Base-by-base conservation (phyloP, 2,888 invertebrate species). In the Reticulitermes lucifugus region DNA sequence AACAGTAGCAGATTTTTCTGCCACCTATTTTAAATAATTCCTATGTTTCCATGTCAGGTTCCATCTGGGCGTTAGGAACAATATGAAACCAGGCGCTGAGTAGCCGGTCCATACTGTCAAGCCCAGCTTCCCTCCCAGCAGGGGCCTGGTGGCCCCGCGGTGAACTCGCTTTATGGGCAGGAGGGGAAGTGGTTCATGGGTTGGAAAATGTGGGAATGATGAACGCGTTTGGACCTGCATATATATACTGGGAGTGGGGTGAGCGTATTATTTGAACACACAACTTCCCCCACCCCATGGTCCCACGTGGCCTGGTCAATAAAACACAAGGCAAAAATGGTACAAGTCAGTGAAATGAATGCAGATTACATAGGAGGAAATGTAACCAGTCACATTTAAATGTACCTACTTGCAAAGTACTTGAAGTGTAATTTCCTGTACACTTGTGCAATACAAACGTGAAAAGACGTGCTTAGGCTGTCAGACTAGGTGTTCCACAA, bases 201-300 rank as follows among this genome's bases (percentile, higher is more conserved):
- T n/a, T 65, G 65, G 65, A 65, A 65, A 65, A 65, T 65, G 65
- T 65, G 65, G 65, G 65, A 65, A 65, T 65, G 65, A 65, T 65
- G 65, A 25, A n/a, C 25, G 65, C 65, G 55, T 55, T 55, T 18
- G 18, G 55, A 14, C 55, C 55, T 55, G 55, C 55, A 55, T 55
- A 55, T 55, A 55, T 55, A 55, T 55, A 55, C 2, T 55, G 55
- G 55, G 55, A 18, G 55, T 18, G 65, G 65, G 25, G 65, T 25
- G 65, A 65, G 65, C 7, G 65, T 9, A n/a, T 65, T 65, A 65
- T 65, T 65, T 65, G n/a, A 65, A 65, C 25, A 65, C 60, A 51
- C 51, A 51, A 51, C 51, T 51, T 9, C 51, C 51, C 9, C 51
- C 35, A 35, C 10, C 46, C 46, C 9, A 3, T 12, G 10, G 12